Percentiles rank a stretch among this genome's conserved stretches.
Conservation (phyloP, 2,113 vertebrate species). For the Phrynosoma platyrhinos region DNA sequence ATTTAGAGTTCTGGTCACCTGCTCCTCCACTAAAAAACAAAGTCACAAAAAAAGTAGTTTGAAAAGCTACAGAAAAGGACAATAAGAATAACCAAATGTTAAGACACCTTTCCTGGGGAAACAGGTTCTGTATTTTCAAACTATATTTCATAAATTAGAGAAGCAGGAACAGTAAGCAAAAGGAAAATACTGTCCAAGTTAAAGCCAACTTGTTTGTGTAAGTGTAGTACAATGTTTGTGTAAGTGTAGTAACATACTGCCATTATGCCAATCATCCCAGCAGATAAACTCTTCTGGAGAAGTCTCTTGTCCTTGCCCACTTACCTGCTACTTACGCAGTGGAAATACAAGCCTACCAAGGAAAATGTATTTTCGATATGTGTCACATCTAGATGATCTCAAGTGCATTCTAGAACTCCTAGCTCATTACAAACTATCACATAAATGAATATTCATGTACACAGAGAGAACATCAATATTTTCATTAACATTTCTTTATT, state of each 20-base stretch:
- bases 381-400: neutral
- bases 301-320: neutral
- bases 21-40: neutral
- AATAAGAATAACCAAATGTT: neutral
- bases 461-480: neutral
- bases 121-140: neutral
- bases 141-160: neutral
- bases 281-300: neutral
- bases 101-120: neutral
- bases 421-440: neutral
- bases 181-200: neutral
- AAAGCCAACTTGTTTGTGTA: no score
- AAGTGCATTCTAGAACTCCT: neutral
- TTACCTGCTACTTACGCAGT: neutral
- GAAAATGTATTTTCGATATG: neutral
- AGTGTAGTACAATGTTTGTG: no score
- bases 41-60: neutral
- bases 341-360: neutral
- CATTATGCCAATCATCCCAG: neutral
- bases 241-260: neutral
- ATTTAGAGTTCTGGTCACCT: neutral
- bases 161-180: neutral
- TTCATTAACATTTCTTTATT: neutral
- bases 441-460: neutral
- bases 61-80: neutral